Base-by-base conservation (phyloP, 2,113 vertebrate genomes). In the Asarcornis scutulata region DNA sequence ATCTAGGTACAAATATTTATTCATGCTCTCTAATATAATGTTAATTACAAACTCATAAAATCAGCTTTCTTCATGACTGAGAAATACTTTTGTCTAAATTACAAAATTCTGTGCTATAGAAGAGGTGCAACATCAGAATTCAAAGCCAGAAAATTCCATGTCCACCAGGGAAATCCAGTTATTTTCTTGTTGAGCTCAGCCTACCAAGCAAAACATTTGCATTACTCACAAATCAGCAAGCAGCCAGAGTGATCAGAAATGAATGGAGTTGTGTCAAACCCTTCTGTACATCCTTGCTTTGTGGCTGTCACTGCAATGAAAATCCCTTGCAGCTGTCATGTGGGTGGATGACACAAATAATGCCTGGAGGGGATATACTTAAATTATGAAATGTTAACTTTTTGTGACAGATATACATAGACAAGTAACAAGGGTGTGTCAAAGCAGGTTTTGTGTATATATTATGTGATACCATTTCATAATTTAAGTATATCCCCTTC, bases 381-480 rank as follows among this genome's bases (percentile, higher is more conserved):
- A 78, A 60, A 27, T 91, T 86, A 95, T 52, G 64, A 96, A 94
- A 96, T 62, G 27, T 53, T 92, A 36, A 62, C 8, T 50, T 91
- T 77, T 64, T 55, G 44, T 48, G 63, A 83, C 42, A 86, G 46
- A 74, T 72, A 89, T n/a, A 74, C 16, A 17, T 48, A 86, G 76
- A 63, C 18, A 8, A 93, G 50, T 73, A 94, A 60, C 40, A 74
- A 91, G 59, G 27, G 26, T 52, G 29, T 87, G 66, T 90, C 56
- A 69, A 79, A 72, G 12, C 42, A 84, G 40, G 13, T 13, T 86
- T 60, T 86, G 14, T 6, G n/a, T 46, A 32, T 23, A 36, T 4
- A 42, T n/a, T 67, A 38, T 55, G 32, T 22, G 34, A 87, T 93
- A 26, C 8, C 29, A 8, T 26, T 88, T 86, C 38, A n/a, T n/a